Base-by-base conservation (phyloP, 2,797 vertebrate genomes). In the Tinamus major region DNA sequence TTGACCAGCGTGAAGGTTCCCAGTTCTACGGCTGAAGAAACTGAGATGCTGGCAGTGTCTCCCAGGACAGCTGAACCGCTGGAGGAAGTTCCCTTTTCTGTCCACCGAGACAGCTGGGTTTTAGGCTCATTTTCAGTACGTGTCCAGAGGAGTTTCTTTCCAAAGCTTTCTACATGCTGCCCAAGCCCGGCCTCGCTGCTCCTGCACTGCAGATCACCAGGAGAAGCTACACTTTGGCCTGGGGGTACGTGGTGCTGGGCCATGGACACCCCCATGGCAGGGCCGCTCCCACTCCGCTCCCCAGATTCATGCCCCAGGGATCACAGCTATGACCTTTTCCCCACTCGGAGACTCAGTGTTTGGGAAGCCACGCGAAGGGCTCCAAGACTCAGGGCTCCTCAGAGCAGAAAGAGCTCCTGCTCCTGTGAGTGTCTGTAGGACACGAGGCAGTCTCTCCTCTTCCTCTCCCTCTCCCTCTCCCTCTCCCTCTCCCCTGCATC, bases 261-360 rank as follows among this genome's bases (percentile, higher is more conserved):
- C 0, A 0, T 56, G 56, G 46, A 11, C 29, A 74, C 14, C 46
- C 27, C 64, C 24, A 23, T 29, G 0, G 20, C 44, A 0, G 20
- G 51, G 46, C 62, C 58, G 42, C 61, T 65, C 51, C 51, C 0
- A 0, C 63, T 88, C 70, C 70, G 67, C 67, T 75, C 42, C 1
- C 0, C 2, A 51, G 51, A 17, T 41, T 58, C 58, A 69, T 33
- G 62, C 62, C 77, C 26, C 0, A 0, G 12, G 29, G 17, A 55
- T 59, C 9, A 0, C 11, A 77, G 77, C 27, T 26, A 2, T 41
- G n/a, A 4, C 14, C 12, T 29, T 4, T 85, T 55, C 77, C 80
- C 62, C 2, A 75, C 39, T 46, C 1, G 0, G 67, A 78, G 74
- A 35, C 42, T 69, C 69, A 39, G 42, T 15, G 41, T 58, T 1